Evolutionary conservation across 2,113 vertebrate species (phyloP).

Genomic region (Grammomys surdaster): DNA sequence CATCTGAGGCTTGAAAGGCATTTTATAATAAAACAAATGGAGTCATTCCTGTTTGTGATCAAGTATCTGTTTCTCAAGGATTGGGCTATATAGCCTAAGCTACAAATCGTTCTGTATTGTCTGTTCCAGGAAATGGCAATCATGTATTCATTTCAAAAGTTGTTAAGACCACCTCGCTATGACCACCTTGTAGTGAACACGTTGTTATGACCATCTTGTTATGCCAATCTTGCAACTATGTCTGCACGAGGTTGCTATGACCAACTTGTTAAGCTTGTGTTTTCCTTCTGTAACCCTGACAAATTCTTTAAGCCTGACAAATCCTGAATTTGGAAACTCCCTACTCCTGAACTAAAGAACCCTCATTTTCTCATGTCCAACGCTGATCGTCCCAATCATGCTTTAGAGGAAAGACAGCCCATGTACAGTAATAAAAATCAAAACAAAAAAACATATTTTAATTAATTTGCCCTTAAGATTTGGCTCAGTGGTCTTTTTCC

Average conservation of each 20-base stretch:
- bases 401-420: background rate
- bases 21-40: background rate
- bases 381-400: background rate
- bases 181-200: background rate
- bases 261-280: background rate
- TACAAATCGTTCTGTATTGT: background rate
- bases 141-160: background rate
- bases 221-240: background rate
- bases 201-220: too few species aligned
- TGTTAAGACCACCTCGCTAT: background rate
- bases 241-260: background rate
- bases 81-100: background rate
- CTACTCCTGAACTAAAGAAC: background rate
- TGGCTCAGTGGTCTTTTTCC: background rate
- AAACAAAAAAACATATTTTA: background rate
- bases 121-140: background rate
- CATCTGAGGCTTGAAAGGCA: background rate
- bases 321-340: background rate
- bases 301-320: background rate
- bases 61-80: background rate
- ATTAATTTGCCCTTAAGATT: background rate
- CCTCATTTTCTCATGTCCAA: background rate
- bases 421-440: background rate
- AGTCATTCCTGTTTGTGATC: background rate
- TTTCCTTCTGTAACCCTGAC: background rate